These are phyloP conservation scores for Arrhopalites spinosus DNA, from an alignment of 2,888 invertebrate genomes.

Conservation along the genomic window DNA sequence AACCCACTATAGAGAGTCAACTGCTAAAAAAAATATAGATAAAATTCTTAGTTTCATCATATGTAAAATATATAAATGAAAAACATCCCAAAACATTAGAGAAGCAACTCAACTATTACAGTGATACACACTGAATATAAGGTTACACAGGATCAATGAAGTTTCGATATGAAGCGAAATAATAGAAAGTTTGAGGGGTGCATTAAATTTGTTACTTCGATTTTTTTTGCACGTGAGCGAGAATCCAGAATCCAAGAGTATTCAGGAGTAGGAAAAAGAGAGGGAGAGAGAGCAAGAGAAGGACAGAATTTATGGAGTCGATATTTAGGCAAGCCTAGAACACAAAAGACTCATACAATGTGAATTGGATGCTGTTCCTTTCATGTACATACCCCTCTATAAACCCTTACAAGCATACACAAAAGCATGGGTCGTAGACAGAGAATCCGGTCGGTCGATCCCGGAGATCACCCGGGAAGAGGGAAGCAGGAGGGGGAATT, in stretches of 20 bases:
- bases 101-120: neutral
- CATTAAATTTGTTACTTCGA: slow-evolving; percentile 43
- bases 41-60: too few species aligned
- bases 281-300: slow-evolving; percentile 24
- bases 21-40: too few species aligned
- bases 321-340: slow-evolving; percentile 39
- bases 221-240: slow-evolving; percentile 31
- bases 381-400: slow-evolving; percentile 32
- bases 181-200: slow-evolving; percentile 41
- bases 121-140: slow-evolving; percentile 34
- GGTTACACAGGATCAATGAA: slow-evolving; percentile 43
- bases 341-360: slow-evolving; percentile 35
- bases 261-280: slow-evolving; percentile 12
- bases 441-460: slow-evolving; percentile 55
- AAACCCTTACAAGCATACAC: slow-evolving; percentile 20
- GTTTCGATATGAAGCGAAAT: slow-evolving; percentile 40
- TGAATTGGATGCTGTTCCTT: slow-evolving; percentile 34
- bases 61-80: too few species aligned
- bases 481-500: slow-evolving; percentile 49
- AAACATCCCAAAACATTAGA: too few species aligned
- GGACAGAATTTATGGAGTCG: slow-evolving; percentile 43
- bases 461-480: slow-evolving; percentile 47
- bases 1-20: too few species aligned
- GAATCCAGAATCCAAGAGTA: slow-evolving; percentile 14
- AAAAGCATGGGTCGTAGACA: slow-evolving; percentile 24